Evolutionary conservation across 2,888 invertebrate genomes (phyloP), one percentile per base, ranked within the genome.

Genomic region (Chrysolina oricalcia): DNA sequence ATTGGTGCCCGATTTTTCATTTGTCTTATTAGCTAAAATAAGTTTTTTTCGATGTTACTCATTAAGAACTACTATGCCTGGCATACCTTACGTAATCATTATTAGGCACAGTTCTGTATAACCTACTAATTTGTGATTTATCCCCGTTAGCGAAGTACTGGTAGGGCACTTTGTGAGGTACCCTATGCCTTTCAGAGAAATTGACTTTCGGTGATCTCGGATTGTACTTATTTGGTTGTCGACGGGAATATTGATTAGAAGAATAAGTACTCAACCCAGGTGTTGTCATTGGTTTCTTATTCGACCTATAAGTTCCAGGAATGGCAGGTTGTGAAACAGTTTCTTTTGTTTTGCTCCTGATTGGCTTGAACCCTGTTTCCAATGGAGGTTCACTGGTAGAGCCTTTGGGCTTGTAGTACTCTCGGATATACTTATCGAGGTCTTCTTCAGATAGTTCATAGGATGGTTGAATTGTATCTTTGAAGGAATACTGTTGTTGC

Each of bases 231-330:
- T 43, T 63, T 40, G 48, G 68, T 15, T 70, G 74, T 11, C 73
- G 53, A 0, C 67, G 53, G 23, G 15, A 40, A 13, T 65, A 59
- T 27, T 79, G 78, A 21, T 76, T 79, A 0, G 87, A 85, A 1
- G 89, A 85, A 79, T 87, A 91, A 82, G 90, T 88, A 76, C 89
- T 89, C 23, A 91, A 85, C 1, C 91, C 91, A 0, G 90, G 90
- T 15, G 90, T 90, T 11, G 88, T 89, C 21, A 86, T 84, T 1
- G 90, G 87, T 71, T 88, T 86, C 82, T 90, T 85, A 79, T 87
- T 83, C 71, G 88, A 78, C 79, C 79, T 85, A 70, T 88, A 89
- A 1, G 85, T 84, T 48, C 85, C 85, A 15, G 85, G 83, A 50
- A 81, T 75, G 11, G 65, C 70, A 17, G 80, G 79, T 65, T 79